These are phyloP conservation scores for Ennomos erosarius DNA, from an alignment of 2,888 invertebrate genomes.

Conservation along the genomic window DNA sequence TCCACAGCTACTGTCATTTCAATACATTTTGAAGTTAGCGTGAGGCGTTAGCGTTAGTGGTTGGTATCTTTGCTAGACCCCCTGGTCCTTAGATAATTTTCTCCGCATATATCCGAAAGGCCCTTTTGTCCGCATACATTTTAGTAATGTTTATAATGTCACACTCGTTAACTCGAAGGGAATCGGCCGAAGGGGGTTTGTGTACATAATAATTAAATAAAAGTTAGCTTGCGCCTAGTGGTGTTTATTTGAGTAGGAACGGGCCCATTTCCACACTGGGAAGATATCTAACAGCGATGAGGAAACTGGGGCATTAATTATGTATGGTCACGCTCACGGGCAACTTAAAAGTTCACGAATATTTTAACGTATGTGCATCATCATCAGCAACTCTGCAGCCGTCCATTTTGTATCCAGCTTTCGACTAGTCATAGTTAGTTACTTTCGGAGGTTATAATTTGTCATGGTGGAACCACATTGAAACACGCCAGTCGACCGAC, in stretches of 20 bases:
- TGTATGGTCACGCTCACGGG: slow-evolving; percentile 2
- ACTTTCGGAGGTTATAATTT: no score
- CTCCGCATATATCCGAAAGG: slow-evolving; percentile 23
- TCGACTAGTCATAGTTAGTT: no score
- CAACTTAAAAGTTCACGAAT: background rate
- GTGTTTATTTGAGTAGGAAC: slow-evolving; percentile 10
- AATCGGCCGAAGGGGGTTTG: background rate
- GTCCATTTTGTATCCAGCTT: no score
- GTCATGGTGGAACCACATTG: no score
- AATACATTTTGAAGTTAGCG: no score
- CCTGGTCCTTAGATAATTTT: slow-evolving; percentile 26
- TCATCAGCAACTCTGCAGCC: no score
- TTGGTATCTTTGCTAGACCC: no score
- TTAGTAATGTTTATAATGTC: slow-evolving; percentile 14
- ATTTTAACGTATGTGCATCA: background rate
- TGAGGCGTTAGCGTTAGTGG: no score
- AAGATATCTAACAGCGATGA: slow-evolving; percentile 4
- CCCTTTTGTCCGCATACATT: slow-evolving; percentile 25
- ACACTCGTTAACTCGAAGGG: slow-evolving; percentile 7
- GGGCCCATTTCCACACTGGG: background rate
- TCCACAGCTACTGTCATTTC: no score
- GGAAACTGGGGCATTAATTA: slow-evolving; percentile 3
- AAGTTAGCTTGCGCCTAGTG: slow-evolving; percentile 1
- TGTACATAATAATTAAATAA: slow-evolving; percentile 10
- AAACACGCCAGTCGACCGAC: no score